Conservation (phyloP, 2,888 invertebrate genomes). For the Athetis lepigone region DNA sequence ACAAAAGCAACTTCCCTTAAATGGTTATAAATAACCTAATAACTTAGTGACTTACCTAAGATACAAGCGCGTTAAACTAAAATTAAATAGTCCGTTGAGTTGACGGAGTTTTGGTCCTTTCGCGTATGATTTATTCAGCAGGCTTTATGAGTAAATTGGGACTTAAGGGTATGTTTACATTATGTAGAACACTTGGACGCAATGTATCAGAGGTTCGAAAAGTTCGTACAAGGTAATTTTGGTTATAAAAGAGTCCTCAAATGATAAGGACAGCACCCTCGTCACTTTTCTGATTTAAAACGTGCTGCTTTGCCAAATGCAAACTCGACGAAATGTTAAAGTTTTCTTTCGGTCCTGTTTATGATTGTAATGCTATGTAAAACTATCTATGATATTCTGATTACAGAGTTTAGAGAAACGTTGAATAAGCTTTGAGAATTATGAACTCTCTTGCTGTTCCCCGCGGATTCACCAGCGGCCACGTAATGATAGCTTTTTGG, state of each 20-base stretch:
- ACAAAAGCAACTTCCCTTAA: neutral
- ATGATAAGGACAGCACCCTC: conserved; percentile 69
- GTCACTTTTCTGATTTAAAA: conserved; percentile 62
- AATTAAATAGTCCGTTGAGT: conserved; percentile 47
- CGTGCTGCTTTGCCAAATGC: conserved; percentile 24
- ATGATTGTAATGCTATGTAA: too few relatives aligned
- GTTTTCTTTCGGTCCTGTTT: conserved; percentile 8
- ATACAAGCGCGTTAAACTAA: conserved; percentile 28
- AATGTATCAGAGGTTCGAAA: conserved; percentile 44
- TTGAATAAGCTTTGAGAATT: neutral
- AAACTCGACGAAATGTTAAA: conserved; percentile 17
- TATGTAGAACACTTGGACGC: conserved; percentile 29
- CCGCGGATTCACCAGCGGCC: too few relatives aligned
- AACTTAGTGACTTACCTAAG: neutral
- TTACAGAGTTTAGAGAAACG: too few relatives aligned
- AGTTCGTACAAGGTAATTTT: conserved; percentile 54
- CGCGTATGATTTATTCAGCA: conserved; percentile 61
- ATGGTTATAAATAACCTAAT: neutral
- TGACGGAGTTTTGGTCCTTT: conserved; percentile 58
- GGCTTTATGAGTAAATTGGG: conserved; percentile 59
- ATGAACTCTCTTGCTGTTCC: too few relatives aligned
- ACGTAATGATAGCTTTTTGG: too few relatives aligned
- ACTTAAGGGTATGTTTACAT: conserved; percentile 35
- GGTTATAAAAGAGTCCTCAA: conserved; percentile 60
- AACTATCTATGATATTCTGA: too few relatives aligned